phyloP scores from a whole-genome alignment of 2,113 vertebrate genomes.

The Catagonus wagneri region DNA sequence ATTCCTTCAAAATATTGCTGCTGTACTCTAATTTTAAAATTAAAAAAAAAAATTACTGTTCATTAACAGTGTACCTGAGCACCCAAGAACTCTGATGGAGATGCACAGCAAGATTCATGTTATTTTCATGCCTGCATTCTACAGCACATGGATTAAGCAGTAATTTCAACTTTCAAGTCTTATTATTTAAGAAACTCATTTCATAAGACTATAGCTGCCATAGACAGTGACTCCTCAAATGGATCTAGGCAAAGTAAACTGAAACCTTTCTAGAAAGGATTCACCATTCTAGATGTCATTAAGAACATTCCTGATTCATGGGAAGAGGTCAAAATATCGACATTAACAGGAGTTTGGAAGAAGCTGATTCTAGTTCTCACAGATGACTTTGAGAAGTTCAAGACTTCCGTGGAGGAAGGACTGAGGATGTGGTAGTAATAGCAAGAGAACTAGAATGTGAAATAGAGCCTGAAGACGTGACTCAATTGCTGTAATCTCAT shows the following conservation, averaged over 20 bases:
- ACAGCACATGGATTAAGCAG: neutral
- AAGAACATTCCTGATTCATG: neutral
- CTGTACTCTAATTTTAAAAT: too few species aligned
- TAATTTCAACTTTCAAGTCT: neutral
- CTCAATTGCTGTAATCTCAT: neutral
- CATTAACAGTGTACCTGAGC: neutral
- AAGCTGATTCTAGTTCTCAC: neutral
- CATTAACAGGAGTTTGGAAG: neutral
- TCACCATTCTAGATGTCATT: neutral
- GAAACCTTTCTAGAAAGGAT: neutral
- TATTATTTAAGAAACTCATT: neutral
- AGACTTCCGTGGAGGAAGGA: neutral
- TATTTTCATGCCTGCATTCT: neutral
- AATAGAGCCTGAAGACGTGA: neutral
- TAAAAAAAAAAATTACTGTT: neutral
- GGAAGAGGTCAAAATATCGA: neutral
- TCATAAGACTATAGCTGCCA: neutral
- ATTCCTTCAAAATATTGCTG: neutral
- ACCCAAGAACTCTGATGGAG: neutral
- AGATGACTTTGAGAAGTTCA: neutral
- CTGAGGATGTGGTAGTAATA: neutral
- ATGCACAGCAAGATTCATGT: neutral
- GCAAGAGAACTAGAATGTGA: neutral
- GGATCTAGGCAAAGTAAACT: neutral
- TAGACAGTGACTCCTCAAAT: neutral